Base-by-base conservation (phyloP, 2,888 invertebrate species). In the Drepanosiphum platanoidis region DNA sequence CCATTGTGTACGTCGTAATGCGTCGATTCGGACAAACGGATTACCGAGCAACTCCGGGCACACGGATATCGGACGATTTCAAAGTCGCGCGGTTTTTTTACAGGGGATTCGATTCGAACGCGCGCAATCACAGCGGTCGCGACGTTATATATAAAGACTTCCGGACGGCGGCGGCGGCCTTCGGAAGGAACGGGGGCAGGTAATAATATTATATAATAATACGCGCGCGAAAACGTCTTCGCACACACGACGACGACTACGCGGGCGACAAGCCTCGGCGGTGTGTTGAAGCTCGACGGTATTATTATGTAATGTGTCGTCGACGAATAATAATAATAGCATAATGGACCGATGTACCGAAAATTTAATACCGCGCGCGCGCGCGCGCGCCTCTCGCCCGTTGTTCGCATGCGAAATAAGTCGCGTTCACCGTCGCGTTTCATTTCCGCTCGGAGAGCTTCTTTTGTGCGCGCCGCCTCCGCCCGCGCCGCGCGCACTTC, bases 391-490 rank as follows among this genome's bases (percentile, higher is more conserved):
- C 39, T 61, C 39, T 46, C 7, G n/a, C n/a, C n/a, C n/a, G n/a
- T 70, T 52, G 80, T 74, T 66, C 64, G 75, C 75, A 46, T 18
- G 83, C 66, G 36, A 52, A 83, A 83, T 83, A 83, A 83, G 75
- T 75, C 83, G 83, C 64, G 82, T 82, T 82, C 82, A 82, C 61
- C 82, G 72, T 82, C 58, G 83, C 83, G 83, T 68, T 83, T 83
- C 83, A 66, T 83, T 83, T 83, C 83, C 83, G 83, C 83, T 66
- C 66, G 83, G 75, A 46, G 64, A 82, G 82, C 82, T 75, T 83
- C 83, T 83, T 83, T 83, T 83, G 74, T 81, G 30, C 36, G 18
- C n/a, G 15, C 22, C 32, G n/a, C 42, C 15, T n/a, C 34, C 42
- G 11, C 72, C 72, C 27, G 71, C 64, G 7, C 46, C 79, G 39